Evolutionary conservation across 2,888 invertebrate species (phyloP), one percentile per base, ranked within the genome.

Genomic region (Arge pagana): DNA sequence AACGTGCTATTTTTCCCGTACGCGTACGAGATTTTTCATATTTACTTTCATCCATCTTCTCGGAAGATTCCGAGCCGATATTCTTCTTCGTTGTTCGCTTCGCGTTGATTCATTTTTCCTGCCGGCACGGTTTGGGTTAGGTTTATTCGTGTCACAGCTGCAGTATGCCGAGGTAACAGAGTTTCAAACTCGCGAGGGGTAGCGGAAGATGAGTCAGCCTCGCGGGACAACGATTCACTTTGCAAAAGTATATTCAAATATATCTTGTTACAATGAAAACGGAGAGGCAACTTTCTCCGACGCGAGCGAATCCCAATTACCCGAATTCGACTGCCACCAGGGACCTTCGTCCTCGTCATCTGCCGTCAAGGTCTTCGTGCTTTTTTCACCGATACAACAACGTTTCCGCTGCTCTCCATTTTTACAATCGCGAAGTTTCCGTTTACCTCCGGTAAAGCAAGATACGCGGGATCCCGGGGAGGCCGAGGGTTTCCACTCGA

Each of bases 1-100:
- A 33, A 15, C 33, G 21, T 21, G 45, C 45, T 33, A 45, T 45
- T 45, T n/a, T 45, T 45, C 45, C 33, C 45, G 45, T 45, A 33
- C 30, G 18, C 45, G 15, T n/a, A n/a, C n/a, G n/a, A n/a, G 33
- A 35, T 24, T 33, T 23, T 16, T 45, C 33, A 23, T 24, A 33
- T 35, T 15, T 15, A 26, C 23, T 23, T 15, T 15, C 11, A 23
- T 33, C 21, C 28, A 33, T 23, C 31, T 45, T 16, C 8, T 31
- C 21, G 45, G 16, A 45, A 31, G 13, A 33, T 45, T 45, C 35
- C 45, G 21, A 23, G 33, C 45, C 33, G 35, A 45, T 45, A 45
- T 45, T 45, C 35, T 23, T 26, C 33, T 33, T 35, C 33, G 23
- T 23, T 30, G 21, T 30, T 10, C 36, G 8, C 24, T 18, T 26